Percentiles rank a stretch among this genome's conserved stretches.
These are phyloP conservation scores for Neostethus bicornis DNA, from an alignment of 2,797 vertebrate genomes.

Conservation along the genomic window DNA sequence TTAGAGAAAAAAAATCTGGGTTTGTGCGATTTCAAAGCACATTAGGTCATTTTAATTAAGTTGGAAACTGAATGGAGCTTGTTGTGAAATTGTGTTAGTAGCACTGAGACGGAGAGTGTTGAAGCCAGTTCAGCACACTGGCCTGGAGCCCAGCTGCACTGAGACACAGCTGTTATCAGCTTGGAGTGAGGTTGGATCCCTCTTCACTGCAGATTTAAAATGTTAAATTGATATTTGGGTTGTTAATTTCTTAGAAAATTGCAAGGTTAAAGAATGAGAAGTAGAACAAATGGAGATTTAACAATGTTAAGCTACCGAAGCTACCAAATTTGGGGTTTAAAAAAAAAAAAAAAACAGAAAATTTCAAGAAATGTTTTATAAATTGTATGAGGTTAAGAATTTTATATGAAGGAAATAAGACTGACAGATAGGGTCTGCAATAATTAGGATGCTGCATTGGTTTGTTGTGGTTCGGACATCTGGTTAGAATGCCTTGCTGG, in stretches of 20 bases:
- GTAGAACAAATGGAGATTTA: too few relatives aligned
- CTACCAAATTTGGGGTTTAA: too few relatives aligned
- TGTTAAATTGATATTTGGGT: neutral
- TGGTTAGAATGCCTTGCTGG: too few relatives aligned
- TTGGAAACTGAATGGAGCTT: neutral
- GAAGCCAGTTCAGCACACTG: slow-evolving; percentile 6
- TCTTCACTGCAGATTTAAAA: neutral
- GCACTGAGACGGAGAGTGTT: neutral
- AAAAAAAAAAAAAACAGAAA: too few relatives aligned
- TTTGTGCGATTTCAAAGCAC: neutral
- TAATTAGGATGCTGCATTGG: too few relatives aligned
- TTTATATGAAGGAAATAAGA: too few relatives aligned
- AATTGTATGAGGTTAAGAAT: too few relatives aligned
- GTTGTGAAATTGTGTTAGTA: slow-evolving; percentile 1
- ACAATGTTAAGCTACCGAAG: too few relatives aligned
- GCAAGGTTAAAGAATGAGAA: too few relatives aligned
- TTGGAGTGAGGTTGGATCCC: neutral
- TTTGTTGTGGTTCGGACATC: too few relatives aligned
- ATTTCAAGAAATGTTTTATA: too few relatives aligned
- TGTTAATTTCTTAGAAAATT: neutral
- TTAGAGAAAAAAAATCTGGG: neutral
- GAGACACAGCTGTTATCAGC: neutral
- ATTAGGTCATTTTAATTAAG: slow-evolving; percentile 2
- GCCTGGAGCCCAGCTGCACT: neutral
- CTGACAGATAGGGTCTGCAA: too few relatives aligned